Base-by-base conservation (phyloP, 2,113 vertebrate species). In the Amphiprion ocellaris region DNA sequence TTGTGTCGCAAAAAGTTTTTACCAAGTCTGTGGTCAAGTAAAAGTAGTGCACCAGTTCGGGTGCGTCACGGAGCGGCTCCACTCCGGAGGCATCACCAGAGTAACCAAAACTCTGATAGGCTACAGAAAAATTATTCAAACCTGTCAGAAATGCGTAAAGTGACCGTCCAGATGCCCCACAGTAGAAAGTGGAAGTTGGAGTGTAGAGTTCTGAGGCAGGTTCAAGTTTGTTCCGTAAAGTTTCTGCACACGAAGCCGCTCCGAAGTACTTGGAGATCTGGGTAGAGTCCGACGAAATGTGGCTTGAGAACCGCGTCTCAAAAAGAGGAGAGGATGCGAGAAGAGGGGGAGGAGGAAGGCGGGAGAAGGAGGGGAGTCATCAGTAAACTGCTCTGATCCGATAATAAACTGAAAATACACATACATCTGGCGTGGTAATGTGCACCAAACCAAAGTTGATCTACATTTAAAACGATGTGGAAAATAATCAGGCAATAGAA, bases 41-140 rank as follows among this genome's bases (percentile, higher is more conserved):
- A 19, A 12, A 28, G 55, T 24, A 33, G 8, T 4, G 63, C 30
- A 79, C 54, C 61, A 68, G 69, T 58, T 46, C 15, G 28, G 75
- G 69, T 82, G 83, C 71, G 81, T 84, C 61, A 77, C 24, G 54
- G 62, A 67, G 72, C 50, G 50, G 60, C 59, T 83, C 80, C 47
- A 54, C 61, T 81, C 65, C 21, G 69, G 58, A 83, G 62, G 50
- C 86, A 90, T 90, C 79, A 78, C 85, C 74, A 0, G n/a, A 9
- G 56, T 67, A 5, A 77, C 11, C 23, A 19, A 4, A 37, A 41
- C 33, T 33, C 37, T 19, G 1, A 68, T 6, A 26, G 26, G 3
- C 26, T 26, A 19, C 19, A 7, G 11, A 17, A 17, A 0, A 41
- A 2, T n/a, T 55, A 50, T 41, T 59, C 12, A 46, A n/a, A 60